Percentiles rank a stretch among this genome's conserved stretches.
These are phyloP conservation scores for Epizoanthus scotinus DNA, from an alignment of 92 coral and sea anemone species.

Conservation along the genomic window DNA sequence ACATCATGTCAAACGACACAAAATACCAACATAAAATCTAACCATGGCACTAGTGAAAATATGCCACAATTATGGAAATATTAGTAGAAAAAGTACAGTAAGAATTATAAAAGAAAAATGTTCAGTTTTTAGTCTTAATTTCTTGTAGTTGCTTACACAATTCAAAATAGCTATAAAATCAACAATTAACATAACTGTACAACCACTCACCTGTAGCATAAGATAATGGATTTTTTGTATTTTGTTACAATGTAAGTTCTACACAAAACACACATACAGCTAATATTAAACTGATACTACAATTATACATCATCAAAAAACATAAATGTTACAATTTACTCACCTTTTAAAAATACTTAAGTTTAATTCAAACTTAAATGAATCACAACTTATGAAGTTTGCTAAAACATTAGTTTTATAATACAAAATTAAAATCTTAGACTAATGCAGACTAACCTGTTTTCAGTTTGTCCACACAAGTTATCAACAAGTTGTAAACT, in stretches of 20 bases:
- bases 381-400: too few species aligned
- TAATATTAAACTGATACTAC: background rate
- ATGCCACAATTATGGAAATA: too few species aligned
- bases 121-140: too few species aligned
- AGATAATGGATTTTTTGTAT: background rate
- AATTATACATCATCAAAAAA: background rate
- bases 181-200: background rate
- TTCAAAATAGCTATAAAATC: background rate
- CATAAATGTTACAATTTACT: background rate
- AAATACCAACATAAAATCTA: too few species aligned
- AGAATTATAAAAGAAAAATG: too few species aligned
- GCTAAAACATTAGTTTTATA: background rate
- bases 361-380: background rate
- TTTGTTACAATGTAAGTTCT: background rate
- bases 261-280: background rate
- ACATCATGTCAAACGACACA: too few species aligned
- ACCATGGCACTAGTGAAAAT: too few species aligned
- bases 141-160: too few species aligned
- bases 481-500: slow-evolving; percentile 1
- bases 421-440: background rate
- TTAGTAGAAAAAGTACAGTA: too few species aligned
- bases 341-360: background rate
- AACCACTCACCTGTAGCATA: background rate
- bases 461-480: background rate
- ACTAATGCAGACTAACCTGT: background rate